Conservation (phyloP, 2,797 vertebrate genomes). For the Sebastolobus alascanus region DNA sequence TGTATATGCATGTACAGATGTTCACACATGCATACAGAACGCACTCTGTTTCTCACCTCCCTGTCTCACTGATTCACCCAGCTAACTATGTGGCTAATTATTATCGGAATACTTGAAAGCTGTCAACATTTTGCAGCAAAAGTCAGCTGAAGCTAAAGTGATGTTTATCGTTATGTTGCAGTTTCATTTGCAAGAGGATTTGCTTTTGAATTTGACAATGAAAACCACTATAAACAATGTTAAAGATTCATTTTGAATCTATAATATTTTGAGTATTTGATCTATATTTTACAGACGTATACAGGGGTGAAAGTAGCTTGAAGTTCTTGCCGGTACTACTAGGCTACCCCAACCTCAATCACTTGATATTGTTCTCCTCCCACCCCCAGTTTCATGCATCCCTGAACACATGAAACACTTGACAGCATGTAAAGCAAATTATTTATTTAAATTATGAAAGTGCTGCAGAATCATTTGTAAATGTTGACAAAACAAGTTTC, state of each 20-base stretch:
- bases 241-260: neutral
- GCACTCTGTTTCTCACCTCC: neutral
- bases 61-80: neutral
- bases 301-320: too few species aligned
- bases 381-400: too few species aligned
- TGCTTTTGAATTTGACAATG: neutral
- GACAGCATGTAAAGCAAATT: too few species aligned
- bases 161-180: neutral
- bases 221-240: neutral
- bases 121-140: neutral
- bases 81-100: neutral
- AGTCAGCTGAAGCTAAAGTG: neutral
- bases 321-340: too few species aligned
- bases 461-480: too few species aligned
- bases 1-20: neutral
- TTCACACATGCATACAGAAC: neutral
- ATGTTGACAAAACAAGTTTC: too few species aligned
- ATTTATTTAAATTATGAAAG: too few species aligned
- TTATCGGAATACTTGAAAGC: neutral
- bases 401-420: too few species aligned
- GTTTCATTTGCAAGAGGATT: neutral
- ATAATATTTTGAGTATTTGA: neutral
- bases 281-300: neutral
- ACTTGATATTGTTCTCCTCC: too few species aligned
- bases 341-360: too few species aligned